These are phyloP conservation scores for Hemichromis elongatus DNA, from an alignment of 2,113 vertebrate species.

Conservation along the genomic window DNA sequence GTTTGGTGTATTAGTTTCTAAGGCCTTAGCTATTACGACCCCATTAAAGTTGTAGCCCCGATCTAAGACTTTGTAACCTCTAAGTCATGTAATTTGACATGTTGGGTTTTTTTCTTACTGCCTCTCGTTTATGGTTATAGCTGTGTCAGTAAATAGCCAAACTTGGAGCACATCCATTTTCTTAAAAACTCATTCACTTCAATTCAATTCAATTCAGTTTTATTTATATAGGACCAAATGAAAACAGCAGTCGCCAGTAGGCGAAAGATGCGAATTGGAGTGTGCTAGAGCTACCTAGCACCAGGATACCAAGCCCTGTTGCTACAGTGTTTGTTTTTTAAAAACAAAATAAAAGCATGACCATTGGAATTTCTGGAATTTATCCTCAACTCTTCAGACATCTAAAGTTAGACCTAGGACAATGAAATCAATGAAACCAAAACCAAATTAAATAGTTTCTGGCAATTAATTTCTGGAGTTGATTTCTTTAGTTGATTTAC, in stretches of 20 bases:
- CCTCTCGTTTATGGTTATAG: not conserved
- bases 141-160: not conserved
- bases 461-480: not conserved
- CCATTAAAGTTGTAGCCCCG: not conserved
- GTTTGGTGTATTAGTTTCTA: not conserved
- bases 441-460: not conserved
- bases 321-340: not conserved
- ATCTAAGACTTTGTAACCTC: not conserved
- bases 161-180: not conserved
- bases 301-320: not conserved
- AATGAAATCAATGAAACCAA: not conserved
- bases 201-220: too few species aligned
- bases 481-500: not conserved
- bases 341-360: not conserved
- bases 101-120: not conserved
- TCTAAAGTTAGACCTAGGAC: not conserved
- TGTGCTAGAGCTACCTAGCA: too few species aligned
- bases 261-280: too few species aligned
- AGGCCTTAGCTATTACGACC: not conserved
- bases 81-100: not conserved
- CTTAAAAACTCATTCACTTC: not conserved
- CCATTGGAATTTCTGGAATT: not conserved
- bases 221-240: too few species aligned
- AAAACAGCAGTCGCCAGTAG: too few species aligned
- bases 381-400: not conserved